phyloP scores from a whole-genome alignment of 2,113 vertebrate genomes.

The Condylura cristata region DNA sequence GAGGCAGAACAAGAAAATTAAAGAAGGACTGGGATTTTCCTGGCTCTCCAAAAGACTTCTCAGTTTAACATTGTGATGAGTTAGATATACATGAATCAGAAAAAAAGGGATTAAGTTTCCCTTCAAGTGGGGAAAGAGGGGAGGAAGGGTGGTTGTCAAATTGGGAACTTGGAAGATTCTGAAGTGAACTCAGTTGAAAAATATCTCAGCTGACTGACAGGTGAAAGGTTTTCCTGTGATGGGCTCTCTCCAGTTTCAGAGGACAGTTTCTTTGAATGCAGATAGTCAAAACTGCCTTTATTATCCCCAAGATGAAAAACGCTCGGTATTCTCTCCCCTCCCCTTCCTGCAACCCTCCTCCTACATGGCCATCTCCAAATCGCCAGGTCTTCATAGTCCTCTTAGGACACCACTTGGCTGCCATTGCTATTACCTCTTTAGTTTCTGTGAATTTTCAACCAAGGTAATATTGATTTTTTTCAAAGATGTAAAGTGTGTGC shows the following conservation, averaged over 20 bases:
- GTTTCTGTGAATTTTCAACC: slow-evolving; percentile 10
- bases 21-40: slow-evolving; percentile 41
- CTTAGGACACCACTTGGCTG: not conserved
- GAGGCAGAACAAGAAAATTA: slow-evolving; percentile 22
- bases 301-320: not conserved
- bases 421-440: not conserved
- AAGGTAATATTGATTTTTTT: not conserved
- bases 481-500: not conserved
- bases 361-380: not conserved
- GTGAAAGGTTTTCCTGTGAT: not conserved
- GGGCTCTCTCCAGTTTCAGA: not conserved
- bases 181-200: slow-evolving; percentile 33
- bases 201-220: not conserved
- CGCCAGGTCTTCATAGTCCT: not conserved
- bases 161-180: not conserved
- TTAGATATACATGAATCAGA: slow-evolving; percentile 59
- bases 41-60: not conserved
- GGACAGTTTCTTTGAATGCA: not conserved
- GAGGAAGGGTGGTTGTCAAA: not conserved
- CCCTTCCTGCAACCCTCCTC: not conserved
- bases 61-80: not conserved
- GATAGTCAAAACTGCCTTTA: not conserved
- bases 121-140: not conserved
- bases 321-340: not conserved
- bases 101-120: slow-evolving; percentile 51